These are phyloP conservation scores for Smithornis capensis DNA, from an alignment of 2,113 vertebrate genomes.

Conservation along the genomic window DNA sequence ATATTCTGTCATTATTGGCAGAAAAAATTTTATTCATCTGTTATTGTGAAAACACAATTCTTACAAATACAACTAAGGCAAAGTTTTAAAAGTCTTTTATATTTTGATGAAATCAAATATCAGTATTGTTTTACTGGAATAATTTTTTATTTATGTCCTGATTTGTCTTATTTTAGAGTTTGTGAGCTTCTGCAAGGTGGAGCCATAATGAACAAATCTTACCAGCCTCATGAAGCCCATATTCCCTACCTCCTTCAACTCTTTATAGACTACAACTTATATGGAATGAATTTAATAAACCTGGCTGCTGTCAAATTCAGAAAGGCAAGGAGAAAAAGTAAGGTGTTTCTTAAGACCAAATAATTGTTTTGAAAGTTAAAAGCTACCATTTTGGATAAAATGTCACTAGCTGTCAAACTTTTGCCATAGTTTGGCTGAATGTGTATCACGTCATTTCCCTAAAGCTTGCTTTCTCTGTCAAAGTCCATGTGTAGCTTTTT, in stretches of 20 bases:
- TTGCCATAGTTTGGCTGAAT: neutral
- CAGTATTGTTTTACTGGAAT: neutral
- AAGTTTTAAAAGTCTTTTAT: neutral
- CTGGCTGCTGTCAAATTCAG: conserved; percentile 94
- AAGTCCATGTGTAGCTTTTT: neutral
- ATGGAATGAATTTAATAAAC: conserved; percentile 97
- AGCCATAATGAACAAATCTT: conserved; percentile 97
- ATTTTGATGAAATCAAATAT: neutral
- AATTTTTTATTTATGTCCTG: neutral
- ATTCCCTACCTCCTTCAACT: conserved; percentile 97
- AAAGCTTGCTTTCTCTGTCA: neutral
- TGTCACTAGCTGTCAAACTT: neutral
- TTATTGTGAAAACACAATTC: neutral
- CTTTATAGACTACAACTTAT: conserved; percentile 99
- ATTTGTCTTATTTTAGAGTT: conserved; percentile 79
- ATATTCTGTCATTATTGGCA: neutral
- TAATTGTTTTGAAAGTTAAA: neutral
- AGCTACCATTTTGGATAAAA: neutral
- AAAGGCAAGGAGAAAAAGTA: conserved; percentile 82
- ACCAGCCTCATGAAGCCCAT: conserved; percentile 97
- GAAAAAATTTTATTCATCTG: neutral
- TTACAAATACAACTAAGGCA: neutral
- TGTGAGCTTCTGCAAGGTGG: conserved; percentile 96
- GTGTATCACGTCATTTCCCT: neutral
- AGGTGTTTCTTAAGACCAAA: conserved; percentile 49